Evolutionary conservation across 2,888 invertebrate species (phyloP), one percentile per base, ranked within the genome.

Genomic region (Polietes domitor): DNA sequence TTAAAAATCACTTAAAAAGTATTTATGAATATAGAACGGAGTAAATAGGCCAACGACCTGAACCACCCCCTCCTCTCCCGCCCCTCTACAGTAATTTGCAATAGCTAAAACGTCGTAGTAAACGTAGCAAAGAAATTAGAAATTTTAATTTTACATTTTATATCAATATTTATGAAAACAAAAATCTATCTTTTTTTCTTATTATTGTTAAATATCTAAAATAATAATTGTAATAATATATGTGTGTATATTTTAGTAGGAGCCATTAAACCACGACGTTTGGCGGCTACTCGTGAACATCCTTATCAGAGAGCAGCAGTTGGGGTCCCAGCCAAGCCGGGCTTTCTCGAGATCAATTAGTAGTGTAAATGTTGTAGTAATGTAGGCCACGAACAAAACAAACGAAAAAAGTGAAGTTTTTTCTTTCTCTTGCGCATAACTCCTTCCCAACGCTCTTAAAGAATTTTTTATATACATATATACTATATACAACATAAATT

Each of bases 301-400:
- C 98, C 98, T 94, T 98, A 98, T 95, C 97, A 97, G 95, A 97
- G 98, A 95, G 96, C 97, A 87, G 88, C 85, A 88, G 90, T 90
- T 94, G 96, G 96, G 94, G 96, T 96, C 94, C 95, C 94, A 94
- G 94, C 92, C 93, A 94, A 92, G 88, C 90, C 91, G 89, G 91
- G 90, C 88, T 91, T 90, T 88, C 91, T 91, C 89, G 91, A 91
- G 86, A 91, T 43, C 58, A 73, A 53, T 61, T 68, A 41, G 19
- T 21, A n/a, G 32, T 72, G 21, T 37, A 37, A 32, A 37, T 37
- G 12, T 10, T 37, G 37, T 37, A n/a, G 37, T 7, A 37, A 37
- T 37, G 37, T 37, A 32, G 7, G 7, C 37, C 26, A 70, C 32
- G 21, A 70, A 65, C 21, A 65, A 61, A 21, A 21, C 15, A 70